phyloP scores from a whole-genome alignment of 2,797 vertebrate genomes.

The Pterois miles region DNA sequence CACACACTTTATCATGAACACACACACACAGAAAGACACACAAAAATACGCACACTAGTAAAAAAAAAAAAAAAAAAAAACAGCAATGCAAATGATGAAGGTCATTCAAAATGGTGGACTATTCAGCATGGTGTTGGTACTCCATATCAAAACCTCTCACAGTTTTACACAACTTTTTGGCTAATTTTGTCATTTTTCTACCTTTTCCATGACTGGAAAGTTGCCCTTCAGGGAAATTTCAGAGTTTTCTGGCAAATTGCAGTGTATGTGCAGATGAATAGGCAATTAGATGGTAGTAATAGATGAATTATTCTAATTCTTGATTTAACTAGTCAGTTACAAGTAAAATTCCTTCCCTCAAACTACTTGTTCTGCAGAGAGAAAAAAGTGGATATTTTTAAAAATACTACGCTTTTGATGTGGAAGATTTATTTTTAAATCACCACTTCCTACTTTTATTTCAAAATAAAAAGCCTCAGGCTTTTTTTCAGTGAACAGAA shows the following conservation, averaged over 20 bases:
- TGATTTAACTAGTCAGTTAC: neutral
- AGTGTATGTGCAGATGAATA: neutral
- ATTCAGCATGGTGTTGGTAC: neutral
- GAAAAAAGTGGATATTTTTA: too few relatives aligned
- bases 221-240: neutral
- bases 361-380: too few relatives aligned
- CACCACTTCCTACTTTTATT: too few relatives aligned
- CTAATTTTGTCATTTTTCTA: neutral
- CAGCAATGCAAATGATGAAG: neutral
- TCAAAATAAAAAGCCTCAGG: too few relatives aligned
- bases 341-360: neutral
- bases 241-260: neutral
- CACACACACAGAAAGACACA: neutral
- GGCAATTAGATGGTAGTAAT: neutral
- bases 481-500: too few relatives aligned
- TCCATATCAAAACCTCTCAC: neutral
- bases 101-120: neutral
- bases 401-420: too few relatives aligned
- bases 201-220: neutral
- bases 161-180: neutral
- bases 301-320: neutral
- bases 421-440: too few relatives aligned
- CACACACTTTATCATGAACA: neutral
- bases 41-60: too few relatives aligned
- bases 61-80: too few relatives aligned